These are phyloP conservation scores for Drosophila fulvimacula DNA, from an alignment of 2,888 invertebrate genomes.

Conservation along the genomic window DNA sequence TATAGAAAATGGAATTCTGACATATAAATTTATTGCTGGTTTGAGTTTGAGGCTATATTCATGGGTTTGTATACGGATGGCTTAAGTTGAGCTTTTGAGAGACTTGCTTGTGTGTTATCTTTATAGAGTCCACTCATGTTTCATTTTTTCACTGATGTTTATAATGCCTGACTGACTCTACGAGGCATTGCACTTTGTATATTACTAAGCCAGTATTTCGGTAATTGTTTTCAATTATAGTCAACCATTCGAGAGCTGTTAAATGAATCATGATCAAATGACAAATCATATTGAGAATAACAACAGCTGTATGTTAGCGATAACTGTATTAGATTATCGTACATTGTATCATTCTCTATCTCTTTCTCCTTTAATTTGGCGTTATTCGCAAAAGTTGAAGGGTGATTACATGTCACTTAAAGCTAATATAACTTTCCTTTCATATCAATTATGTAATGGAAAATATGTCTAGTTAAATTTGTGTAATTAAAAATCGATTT, in stretches of 20 bases:
- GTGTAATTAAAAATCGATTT: slow-evolving; percentile 12
- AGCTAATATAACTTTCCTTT: too few relatives aligned
- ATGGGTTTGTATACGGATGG: too few relatives aligned
- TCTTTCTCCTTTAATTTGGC: too few relatives aligned
- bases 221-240: slow-evolving; percentile 6
- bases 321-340: not conserved
- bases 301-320: not conserved
- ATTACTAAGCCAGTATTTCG: not conserved
- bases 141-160: not conserved
- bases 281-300: not conserved
- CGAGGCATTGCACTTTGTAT: too few relatives aligned
- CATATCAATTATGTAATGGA: not conserved
- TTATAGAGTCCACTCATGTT: not conserved
- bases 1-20: not conserved
- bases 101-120: not conserved
- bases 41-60: not conserved
- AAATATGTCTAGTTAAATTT: not conserved
- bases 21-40: not conserved
- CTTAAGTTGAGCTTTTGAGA: not conserved
- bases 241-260: not conserved
- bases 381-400: too few relatives aligned
- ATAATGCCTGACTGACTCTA: not conserved
- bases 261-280: slow-evolving; percentile 3
- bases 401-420: not conserved
- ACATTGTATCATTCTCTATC: too few relatives aligned